These are phyloP conservation scores for Melanchra persicariae DNA, from an alignment of 2,888 invertebrate genomes.

Conservation along the genomic window DNA sequence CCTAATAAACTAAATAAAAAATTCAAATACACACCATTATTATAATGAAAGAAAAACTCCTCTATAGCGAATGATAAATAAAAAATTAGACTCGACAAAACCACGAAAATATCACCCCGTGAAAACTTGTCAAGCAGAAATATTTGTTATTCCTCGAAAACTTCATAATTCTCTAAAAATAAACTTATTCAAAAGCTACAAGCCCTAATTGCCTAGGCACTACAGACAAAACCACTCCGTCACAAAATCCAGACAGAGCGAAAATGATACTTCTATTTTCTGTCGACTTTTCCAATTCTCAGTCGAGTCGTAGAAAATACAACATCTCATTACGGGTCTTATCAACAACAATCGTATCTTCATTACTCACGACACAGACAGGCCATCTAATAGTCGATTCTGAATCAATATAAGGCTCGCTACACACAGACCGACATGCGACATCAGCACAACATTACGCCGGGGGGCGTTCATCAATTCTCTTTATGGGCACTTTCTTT, in stretches of 20 bases:
- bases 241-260: constrained; percentile 3
- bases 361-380: constrained; percentile 56
- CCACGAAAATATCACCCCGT: not conserved
- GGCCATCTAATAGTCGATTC: constrained; percentile 66
- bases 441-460: constrained; percentile 63
- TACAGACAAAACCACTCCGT: not conserved
- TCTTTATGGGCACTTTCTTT: constrained; percentile 87
- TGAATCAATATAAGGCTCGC: constrained; percentile 73
- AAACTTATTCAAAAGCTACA: not conserved
- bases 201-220: not conserved
- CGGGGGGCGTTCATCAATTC: constrained; percentile 84
- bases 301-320: constrained; percentile 33
- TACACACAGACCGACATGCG: constrained; percentile 70
- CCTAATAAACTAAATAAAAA: no score
- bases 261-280: constrained; percentile 10
- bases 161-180: not conserved
- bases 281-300: constrained; percentile 13
- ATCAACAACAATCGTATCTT: constrained; percentile 60
- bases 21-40: no score
- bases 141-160: not conserved
- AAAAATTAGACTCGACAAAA: no score
- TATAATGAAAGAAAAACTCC: no score
- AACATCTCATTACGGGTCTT: constrained; percentile 60
- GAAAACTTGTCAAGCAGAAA: not conserved
- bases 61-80: no score